Evolutionary conservation across 2,888 invertebrate genomes (phyloP).

Genomic region (Ophraella communa): DNA sequence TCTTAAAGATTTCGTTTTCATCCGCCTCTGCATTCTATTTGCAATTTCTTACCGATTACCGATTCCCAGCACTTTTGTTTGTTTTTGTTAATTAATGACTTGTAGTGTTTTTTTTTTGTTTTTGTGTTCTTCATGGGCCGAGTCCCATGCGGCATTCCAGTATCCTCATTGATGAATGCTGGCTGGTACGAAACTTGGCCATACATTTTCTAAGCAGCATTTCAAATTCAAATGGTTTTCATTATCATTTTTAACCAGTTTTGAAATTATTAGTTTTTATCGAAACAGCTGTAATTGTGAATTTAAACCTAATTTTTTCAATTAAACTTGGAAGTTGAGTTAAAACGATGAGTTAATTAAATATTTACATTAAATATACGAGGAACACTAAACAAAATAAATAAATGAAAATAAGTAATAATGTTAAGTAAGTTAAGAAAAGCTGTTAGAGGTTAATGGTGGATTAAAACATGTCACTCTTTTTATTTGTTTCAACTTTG

Average conservation of each 20-base stretch:
- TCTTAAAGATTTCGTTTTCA: conserved; percentile 29
- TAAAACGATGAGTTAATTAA: too few relatives aligned
- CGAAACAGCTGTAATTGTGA: too few relatives aligned
- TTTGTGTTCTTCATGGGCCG: conserved; percentile 11
- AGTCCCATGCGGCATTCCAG: conserved; percentile 13
- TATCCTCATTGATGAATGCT: conserved; percentile 8
- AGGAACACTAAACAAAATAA: too few relatives aligned
- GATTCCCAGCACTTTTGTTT: conserved; percentile 37
- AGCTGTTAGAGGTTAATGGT: too few relatives aligned
- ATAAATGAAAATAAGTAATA: too few relatives aligned
- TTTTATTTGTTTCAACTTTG: too few relatives aligned
- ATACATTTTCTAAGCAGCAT: not conserved
- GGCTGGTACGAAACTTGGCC: conserved; percentile 1
- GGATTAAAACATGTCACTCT: too few relatives aligned
- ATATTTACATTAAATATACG: too few relatives aligned
- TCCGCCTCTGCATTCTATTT: conserved; percentile 36
- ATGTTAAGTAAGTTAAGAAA: too few relatives aligned
- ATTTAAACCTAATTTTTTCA: too few relatives aligned
- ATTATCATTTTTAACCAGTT: not conserved
- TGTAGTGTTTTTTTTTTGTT: conserved; percentile 28
- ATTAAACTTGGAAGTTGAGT: too few relatives aligned
- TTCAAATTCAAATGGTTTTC: not conserved
- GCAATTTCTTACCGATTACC: conserved; percentile 37
- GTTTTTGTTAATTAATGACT: conserved; percentile 41
- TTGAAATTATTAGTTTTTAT: too few relatives aligned